Conservation (phyloP, 2,113 vertebrate genomes). For the Rhineura floridana region DNA sequence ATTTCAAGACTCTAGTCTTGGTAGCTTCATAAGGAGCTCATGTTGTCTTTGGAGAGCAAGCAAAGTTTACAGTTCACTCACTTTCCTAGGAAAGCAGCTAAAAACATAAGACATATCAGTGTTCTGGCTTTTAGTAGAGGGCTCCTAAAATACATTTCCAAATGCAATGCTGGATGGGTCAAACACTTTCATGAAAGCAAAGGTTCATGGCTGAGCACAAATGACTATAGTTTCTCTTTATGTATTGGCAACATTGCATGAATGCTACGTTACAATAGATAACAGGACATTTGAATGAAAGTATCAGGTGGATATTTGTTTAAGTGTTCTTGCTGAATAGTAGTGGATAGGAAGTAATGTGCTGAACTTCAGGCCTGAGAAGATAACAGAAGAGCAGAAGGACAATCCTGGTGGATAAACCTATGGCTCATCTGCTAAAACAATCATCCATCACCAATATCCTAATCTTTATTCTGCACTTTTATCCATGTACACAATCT, state of each 20-base stretch:
- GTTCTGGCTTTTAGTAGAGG: background rate
- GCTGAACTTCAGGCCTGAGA: background rate
- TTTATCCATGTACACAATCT: too few species aligned
- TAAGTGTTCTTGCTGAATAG: background rate
- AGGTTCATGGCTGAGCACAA: background rate
- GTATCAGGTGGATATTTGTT: background rate
- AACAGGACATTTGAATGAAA: background rate
- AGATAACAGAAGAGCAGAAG: background rate
- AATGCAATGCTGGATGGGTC: background rate
- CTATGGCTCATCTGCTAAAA: background rate
- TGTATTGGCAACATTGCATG: constrained; percentile 31
- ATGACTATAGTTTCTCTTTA: constrained; percentile 48
- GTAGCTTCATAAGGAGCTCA: background rate
- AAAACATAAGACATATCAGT: background rate
- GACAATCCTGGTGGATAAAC: background rate
- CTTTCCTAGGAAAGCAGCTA: background rate
- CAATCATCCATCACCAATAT: background rate
- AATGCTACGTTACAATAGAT: background rate
- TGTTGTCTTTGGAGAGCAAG: background rate
- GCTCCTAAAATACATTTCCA: background rate
- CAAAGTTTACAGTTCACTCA: background rate
- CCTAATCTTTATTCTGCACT: background rate
- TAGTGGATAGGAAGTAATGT: background rate
- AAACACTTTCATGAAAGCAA: background rate
- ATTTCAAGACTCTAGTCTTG: background rate